phyloP scores from a whole-genome alignment of 2,797 vertebrate genomes.

The Cygnus olor region DNA sequence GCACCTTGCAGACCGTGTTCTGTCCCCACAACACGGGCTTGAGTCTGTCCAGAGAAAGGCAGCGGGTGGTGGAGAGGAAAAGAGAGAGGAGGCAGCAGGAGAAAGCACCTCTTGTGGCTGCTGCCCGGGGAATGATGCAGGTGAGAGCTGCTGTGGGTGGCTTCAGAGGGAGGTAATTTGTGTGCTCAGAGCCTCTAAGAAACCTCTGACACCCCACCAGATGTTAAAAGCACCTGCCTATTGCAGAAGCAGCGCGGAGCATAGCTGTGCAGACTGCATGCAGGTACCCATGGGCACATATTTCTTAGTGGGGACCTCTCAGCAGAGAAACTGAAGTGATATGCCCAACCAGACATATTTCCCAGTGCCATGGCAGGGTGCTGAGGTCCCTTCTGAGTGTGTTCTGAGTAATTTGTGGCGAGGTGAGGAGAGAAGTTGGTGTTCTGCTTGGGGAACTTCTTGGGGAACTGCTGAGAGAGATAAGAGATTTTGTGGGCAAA shows the following conservation, averaged over 20 bases:
- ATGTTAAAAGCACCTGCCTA: neutral
- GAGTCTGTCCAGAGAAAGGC: neutral
- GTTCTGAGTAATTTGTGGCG: neutral
- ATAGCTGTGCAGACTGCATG: too few species aligned
- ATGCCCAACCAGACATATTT: neutral
- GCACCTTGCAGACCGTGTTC: too few species aligned
- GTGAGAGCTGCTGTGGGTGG: too few species aligned
- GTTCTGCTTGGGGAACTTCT: neutral
- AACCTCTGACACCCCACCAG: neutral
- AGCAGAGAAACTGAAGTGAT: neutral
- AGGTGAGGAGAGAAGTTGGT: neutral
- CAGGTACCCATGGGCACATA: neutral
- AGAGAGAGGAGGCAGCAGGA: neutral
- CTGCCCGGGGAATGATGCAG: neutral
- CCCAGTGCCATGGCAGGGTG: neutral
- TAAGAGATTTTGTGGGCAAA: neutral
- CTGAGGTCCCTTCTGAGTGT: neutral
- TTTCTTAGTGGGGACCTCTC: neutral
- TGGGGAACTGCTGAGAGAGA: neutral
- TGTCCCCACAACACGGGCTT: neutral
- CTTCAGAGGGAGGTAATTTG: neutral
- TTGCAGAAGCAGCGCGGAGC: neutral
- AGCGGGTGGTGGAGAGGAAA: rapidly evolving
- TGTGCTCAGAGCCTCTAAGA: neutral
- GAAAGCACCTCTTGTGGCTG: neutral